Conservation (phyloP, 1,140 invertebrate species). For the Paralvinella palmiformis region DNA sequence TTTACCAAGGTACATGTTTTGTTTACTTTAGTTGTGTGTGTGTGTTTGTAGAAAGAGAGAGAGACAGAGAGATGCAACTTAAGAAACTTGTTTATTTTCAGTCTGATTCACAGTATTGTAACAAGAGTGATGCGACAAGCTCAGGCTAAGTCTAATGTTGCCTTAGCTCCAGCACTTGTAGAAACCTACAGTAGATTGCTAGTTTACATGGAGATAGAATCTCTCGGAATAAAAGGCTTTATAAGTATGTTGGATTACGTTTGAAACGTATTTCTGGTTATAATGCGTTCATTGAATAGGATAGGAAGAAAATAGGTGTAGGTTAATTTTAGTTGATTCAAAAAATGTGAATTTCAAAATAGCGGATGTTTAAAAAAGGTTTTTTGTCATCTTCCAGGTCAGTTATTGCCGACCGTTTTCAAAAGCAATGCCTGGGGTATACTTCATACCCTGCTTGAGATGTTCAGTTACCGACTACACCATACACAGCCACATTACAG, state of each 20-base stretch:
- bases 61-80: background rate
- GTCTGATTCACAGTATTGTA: conserved; percentile 89
- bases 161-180: conserved; percentile 81
- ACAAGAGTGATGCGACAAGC: conserved; percentile 81
- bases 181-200: conserved; percentile 90
- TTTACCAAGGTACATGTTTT: too few species aligned
- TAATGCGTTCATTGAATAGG: too few species aligned
- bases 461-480: conserved; percentile 93
- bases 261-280: too few species aligned
- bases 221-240: conserved; percentile 92
- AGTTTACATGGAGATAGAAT: conserved; percentile 95
- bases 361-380: too few species aligned
- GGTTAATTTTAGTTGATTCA: too few species aligned
- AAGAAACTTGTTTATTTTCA: conserved; percentile 19
- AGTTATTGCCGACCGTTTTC: conserved; percentile 81
- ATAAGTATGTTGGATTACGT: conserved; percentile 68
- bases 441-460: conserved; percentile 86
- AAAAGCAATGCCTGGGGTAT: conserved; percentile 91
- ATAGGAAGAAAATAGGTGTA: too few species aligned
- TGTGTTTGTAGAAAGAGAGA: background rate
- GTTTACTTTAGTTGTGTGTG: background rate
- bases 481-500: conserved; percentile 93
- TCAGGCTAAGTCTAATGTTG: conserved; percentile 70
- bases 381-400: too few species aligned
- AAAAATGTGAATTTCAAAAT: too few species aligned